Evolutionary conservation across 2,797 vertebrate species (phyloP), one percentile per base, ranked within the genome.

Genomic region (Lepus oiostolus): DNA sequence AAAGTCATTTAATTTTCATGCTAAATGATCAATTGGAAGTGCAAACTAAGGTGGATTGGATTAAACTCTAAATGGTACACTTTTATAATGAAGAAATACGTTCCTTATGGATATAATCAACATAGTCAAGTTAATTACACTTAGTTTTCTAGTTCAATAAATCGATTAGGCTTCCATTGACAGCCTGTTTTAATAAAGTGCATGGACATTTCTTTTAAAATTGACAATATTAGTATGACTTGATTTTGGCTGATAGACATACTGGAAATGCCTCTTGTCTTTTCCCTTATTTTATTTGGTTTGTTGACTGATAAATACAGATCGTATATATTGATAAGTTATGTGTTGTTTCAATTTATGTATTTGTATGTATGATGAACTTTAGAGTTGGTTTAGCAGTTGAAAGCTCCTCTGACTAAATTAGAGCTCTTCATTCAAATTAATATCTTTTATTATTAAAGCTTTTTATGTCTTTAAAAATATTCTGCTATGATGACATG

Each of bases 11-110:
- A 63, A 68, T 84, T 52, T 88, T 83, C 84, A 80, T 63, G 60
- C 6, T 70, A 70, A 80, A 30, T 74, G n/a, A 58, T 85, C 14
- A 67, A 3, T 32, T 71, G 10, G 24, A 85, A 81, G 42, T 95
- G 14, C n/a, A 90, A 85, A 94, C 60, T 38, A 63, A 91, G 3
- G 4, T 77, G 7, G 0, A n/a, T 26, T 65, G 2, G n/a, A 38
- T 67, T 93, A 84, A 70, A 81, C 4, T 19, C 16, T 77, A 24
- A 54, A 32, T 58, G 30, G 14, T 86, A 0, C 13, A 70, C 32
- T 75, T 86, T 16, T 76, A 89, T 81, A 93, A 65, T 30, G 86
- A 67, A 84, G 58, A 96, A 91, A 74, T 4, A 24, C 54, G 68
- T 32, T 72, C 7, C 26, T 63, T 95, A 19, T 65, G 72, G 0